phyloP scores from a whole-genome alignment of 53 echinoderm and acorn worm genomes.

The Patiria pectinifera region DNA sequence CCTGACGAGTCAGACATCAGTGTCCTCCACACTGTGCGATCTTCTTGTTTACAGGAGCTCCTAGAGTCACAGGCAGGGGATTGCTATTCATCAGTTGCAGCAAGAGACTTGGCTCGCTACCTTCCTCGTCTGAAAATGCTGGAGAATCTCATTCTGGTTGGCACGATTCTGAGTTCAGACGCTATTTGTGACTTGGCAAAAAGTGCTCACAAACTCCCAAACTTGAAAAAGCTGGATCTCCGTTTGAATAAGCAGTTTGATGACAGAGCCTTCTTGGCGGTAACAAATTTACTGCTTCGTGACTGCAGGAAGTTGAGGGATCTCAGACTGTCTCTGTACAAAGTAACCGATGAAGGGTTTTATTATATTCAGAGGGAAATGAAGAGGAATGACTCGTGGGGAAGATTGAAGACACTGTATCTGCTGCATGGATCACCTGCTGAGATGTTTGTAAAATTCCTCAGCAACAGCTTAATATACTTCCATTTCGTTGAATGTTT shows the following conservation, averaged over 20 bases:
- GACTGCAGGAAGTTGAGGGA: constrained; percentile 11
- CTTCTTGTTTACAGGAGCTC: constrained; percentile 2
- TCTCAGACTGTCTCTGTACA: too few species aligned
- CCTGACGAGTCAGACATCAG: too few species aligned
- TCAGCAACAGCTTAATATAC: neutral
- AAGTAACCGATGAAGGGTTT: neutral
- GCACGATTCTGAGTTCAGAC: constrained; percentile 17
- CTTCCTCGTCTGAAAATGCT: too few species aligned
- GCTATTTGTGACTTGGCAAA: too few species aligned
- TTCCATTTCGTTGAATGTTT: neutral
- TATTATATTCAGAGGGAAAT: neutral
- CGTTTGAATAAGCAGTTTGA: too few species aligned
- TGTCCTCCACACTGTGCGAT: constrained; percentile 4
- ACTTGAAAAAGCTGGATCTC: too few species aligned
- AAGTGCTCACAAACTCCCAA: too few species aligned
- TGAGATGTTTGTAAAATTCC: neutral
- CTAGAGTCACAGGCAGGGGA: constrained; percentile 8
- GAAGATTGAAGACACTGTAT: too few species aligned
- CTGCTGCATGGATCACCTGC: neutral
- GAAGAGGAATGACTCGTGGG: too few species aligned
- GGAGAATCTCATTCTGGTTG: constrained; percentile 10
- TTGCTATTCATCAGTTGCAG: constrained; percentile 6
- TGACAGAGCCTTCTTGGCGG: too few species aligned
- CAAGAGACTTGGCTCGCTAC: too few species aligned
- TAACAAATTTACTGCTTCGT: neutral